Base-by-base conservation (phyloP, 64 coral and sea anemone genomes). In the Montipora cactus region DNA sequence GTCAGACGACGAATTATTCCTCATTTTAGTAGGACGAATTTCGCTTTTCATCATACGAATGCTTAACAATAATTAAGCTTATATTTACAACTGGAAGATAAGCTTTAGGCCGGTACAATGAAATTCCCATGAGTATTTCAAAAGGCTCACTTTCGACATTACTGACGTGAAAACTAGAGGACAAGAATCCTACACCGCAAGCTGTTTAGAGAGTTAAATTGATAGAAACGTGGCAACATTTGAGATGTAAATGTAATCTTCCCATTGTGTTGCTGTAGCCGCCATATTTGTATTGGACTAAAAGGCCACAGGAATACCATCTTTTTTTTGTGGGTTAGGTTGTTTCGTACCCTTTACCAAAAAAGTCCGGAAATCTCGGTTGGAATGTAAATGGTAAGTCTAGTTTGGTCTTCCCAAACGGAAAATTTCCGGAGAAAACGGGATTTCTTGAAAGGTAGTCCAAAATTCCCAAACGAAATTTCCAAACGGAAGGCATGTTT, bases 21-120 rank as follows among this genome's bases (percentile, higher is more conserved):
- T 86, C 25, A 86, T 19, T 86, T 86, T 86, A 21, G 45, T 67
- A 51, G 45, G 18, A 72, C 82, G 82, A 70, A 71, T 71, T 67
- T 72, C 82, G 44, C 47, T 86, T 21, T 71, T 50, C 44, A 67
- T 67, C 81, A 84, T 84, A 5, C 8, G 28, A 37, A 37, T 37
- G 28, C 28, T 37, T 37, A 37, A 37, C 28, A 37, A 37, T 37
- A 1, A 37, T 37, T 37, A 37, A 37, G 28, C 28, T 37, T 37
- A 37, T 37, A 28, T 44, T 7, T 8, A 20, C n/a, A 3, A 22
- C 12, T 81, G 23, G 11, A 13, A 8, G 48, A 21, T 19, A 8
- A 37, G 28, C 28, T 37, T 37, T 28, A 25, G 9, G 37, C 74
- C 74, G 74, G 74, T 14, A 15, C 2, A 66, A 4, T 4, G 61